Base-by-base conservation (phyloP, 2,888 invertebrate species). In the Spisula subtruncata region DNA sequence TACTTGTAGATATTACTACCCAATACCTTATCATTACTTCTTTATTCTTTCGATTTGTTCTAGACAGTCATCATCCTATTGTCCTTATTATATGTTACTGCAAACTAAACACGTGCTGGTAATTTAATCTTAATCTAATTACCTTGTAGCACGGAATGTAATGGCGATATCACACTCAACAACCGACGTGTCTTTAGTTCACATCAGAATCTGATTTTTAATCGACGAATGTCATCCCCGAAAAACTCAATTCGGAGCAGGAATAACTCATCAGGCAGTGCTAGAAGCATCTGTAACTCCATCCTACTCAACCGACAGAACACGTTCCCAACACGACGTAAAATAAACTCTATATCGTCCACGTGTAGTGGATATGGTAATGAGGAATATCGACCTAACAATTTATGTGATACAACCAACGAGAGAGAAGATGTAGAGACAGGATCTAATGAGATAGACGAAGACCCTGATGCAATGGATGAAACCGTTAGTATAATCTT, bases 191-290 rank as follows among this genome's bases (percentile, higher is more conserved):
- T 96, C 60, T 96, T 98, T 90, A 98, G 98, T 80, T 92, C 92
- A 96, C 98, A 98, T 35, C 98, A 98, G 96, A 98, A 98, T 97
- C 98, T 98, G 25, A 97, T 98, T 93, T 97, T 97, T 95, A 97
- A 97, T 41, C 94, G 94, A 90, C 93, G 93, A 87, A 92, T 94
- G 84, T 94, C 95, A 51, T 95, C 95, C 20, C 95, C 95, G 8
- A 95, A 94, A 85, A 96, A 95, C 91, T 95, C 96, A 46, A 95
- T 95, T 85, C 95, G 94, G 91, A 96, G 96, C 86, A 93, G 96
- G 6, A 96, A 96, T 89, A 96, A 96, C 90, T 96, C 96, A 5
- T 93, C 96, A 35, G 95, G 95, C 83, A 96, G 96, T 89, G 94
- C 94, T 16, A 92, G 94, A 41, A 95, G 95, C 83, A 92, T 94